phyloP scores from a whole-genome alignment of 1,140 invertebrate species.

The Cotesia typhae region DNA sequence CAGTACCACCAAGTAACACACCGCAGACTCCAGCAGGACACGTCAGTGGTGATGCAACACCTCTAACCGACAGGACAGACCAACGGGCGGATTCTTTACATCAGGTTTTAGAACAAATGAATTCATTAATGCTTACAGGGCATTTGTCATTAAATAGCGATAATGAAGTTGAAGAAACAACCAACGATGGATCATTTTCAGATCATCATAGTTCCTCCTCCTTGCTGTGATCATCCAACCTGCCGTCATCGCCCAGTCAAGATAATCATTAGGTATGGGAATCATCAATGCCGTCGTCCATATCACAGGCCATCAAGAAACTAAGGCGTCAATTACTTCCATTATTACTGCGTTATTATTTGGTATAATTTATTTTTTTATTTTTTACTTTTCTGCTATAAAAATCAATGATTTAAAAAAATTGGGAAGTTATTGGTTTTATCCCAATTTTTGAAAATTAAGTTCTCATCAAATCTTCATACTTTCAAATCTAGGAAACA shows the following conservation, averaged over 20 bases:
- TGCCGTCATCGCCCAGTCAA: conserved; percentile 40
- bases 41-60: conserved; percentile 59
- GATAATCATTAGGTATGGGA: conserved; percentile 39
- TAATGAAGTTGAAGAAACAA: conserved; percentile 54
- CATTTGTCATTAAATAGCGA: conserved; percentile 52
- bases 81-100: conserved; percentile 60
- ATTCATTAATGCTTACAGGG: conserved; percentile 59
- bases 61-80: conserved; percentile 53
- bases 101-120: conserved; percentile 64
- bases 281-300: conserved; percentile 7
- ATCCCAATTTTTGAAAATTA: no score
- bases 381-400: no score
- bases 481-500: no score
- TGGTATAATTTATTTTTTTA: neutral
- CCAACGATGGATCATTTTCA: conserved; percentile 49
- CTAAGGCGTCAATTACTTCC: no score
- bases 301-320: neutral
- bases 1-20: conserved; percentile 64
- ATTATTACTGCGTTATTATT: neutral
- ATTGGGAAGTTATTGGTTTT: no score
- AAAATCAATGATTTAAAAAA: no score
- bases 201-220: conserved; percentile 46
- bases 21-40: conserved; percentile 64
- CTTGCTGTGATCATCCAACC: conserved; percentile 44
- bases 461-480: no score